Conservation (phyloP, 23 tunicate genomes). For the Styela clava region DNA sequence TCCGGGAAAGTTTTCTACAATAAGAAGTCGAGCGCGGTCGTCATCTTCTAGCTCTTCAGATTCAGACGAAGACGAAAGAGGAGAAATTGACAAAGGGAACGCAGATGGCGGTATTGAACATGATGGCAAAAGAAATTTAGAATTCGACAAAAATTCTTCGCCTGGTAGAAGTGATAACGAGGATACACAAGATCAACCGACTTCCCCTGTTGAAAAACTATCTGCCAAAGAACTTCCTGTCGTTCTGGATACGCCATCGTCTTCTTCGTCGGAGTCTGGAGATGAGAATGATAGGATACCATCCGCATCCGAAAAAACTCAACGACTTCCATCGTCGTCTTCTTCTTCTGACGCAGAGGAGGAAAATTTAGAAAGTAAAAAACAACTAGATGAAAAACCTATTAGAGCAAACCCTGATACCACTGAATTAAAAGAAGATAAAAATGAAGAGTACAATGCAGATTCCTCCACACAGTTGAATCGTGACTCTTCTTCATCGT, state of each 20-base stretch:
- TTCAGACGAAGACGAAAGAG: not conserved
- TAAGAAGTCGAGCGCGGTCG: not conserved
- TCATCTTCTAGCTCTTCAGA: not conserved
- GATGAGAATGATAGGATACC: not conserved
- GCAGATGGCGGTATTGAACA: not conserved
- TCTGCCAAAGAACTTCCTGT: not conserved
- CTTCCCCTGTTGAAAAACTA: too few species aligned
- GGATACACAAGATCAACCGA: too few species aligned
- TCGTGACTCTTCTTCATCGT: not conserved
- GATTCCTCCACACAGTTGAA: too few species aligned
- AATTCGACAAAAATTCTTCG: too few species aligned
- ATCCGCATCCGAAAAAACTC: not conserved
- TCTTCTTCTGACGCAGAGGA: not conserved
- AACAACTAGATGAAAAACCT: too few species aligned
- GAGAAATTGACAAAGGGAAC: not conserved
- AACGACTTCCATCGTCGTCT: not conserved
- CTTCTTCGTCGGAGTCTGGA: not conserved
- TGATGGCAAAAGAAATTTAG: not conserved
- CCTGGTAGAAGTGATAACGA: too few species aligned
- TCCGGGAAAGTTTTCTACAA: not conserved
- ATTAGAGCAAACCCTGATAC: too few species aligned
- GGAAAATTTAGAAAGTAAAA: too few species aligned
- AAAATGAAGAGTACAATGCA: too few species aligned
- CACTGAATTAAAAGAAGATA: not conserved
- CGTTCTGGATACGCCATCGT: not conserved